Evolutionary conservation across 2,888 invertebrate species (phyloP).

Genomic region (Cenopis cana): DNA sequence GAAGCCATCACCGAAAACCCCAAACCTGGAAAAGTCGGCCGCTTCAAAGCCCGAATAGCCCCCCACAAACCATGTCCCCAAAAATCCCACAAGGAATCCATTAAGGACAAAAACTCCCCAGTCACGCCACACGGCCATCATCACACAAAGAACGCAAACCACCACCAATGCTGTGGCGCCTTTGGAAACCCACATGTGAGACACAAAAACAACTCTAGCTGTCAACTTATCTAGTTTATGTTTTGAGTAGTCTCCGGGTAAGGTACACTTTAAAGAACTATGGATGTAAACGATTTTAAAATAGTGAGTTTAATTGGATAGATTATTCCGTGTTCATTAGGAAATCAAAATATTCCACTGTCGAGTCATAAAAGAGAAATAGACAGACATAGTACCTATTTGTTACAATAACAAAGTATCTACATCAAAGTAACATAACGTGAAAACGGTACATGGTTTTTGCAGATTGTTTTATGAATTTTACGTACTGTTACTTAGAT

Average conservation of each 20-base stretch:
- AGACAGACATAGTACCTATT: background rate
- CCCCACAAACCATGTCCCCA: conserved; percentile 66
- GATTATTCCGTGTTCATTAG: background rate
- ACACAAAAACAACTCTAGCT: conserved; percentile 76
- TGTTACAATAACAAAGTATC: too few relatives aligned
- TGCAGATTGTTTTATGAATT: background rate
- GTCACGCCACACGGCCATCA: conserved; percentile 75
- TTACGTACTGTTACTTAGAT: too few relatives aligned
- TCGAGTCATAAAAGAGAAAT: background rate
- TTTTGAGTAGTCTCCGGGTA: conserved; percentile 5
- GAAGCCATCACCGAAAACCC: conserved; percentile 59
- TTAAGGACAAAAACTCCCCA: conserved; percentile 52
- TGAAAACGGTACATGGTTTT: background rate
- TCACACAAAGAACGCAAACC: conserved; percentile 77
- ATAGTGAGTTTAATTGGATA: background rate
- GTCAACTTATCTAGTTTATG: conserved; percentile 67
- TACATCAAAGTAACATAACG: too few relatives aligned
- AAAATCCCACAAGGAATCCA: conserved; percentile 62
- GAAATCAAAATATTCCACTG: background rate
- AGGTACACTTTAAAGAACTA: conserved; percentile 11
- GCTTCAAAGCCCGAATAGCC: conserved; percentile 73
- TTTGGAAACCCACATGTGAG: conserved; percentile 80
- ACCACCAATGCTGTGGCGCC: conserved; percentile 81
- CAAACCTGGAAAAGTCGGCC: conserved; percentile 72
- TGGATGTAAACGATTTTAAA: background rate